Base-by-base conservation (phyloP, 2,888 invertebrate species). In the Liodrosophila aerea region DNA sequence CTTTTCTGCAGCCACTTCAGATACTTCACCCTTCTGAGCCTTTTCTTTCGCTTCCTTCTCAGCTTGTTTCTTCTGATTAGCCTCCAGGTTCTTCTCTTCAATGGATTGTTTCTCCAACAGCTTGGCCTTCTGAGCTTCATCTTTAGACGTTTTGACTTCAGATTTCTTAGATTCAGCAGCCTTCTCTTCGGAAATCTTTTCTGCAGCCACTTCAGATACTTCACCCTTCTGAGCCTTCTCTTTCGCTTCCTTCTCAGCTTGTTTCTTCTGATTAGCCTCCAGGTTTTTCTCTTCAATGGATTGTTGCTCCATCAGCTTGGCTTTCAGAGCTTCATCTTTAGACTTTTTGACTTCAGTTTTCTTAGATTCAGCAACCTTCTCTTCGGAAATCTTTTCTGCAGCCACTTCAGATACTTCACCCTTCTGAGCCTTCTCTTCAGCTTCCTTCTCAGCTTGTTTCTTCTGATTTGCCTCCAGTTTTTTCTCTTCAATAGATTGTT, bases 391-490 rank as follows among this genome's bases (percentile, higher is more conserved):
- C 9, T 9, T 51, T 1, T 62, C 37, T 7, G 40, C 44, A 8
- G 15, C n/a, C 29, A 29, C 50, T 33, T 52, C 36, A 22, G 30
- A 15, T 30, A 29, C 43, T 30, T 16, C 29, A 16, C 1, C 27
- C 13, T 36, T 56, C 7, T 9, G 12, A 11, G 12, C 11, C 7
- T 7, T 12, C 12, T 5, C 45, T 1, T 60, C 39, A 7, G 37
- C 40, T 8, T 27, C n/a, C 31, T 30, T 47, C 15, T 50, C 43
- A 29, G 13, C 9, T 37, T 36, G 29, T 1, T 36, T 15, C 15
- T 37, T 18, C 1, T 46, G 5, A 9, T 54, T 56, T 5, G 31
- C 13, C 7, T 64, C 58, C 3, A 54, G n/a, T n/a, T 64, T 45
- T 1, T 36, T 15, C 4, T 53, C 34, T 30, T 70, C 58, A 12